Evolutionary conservation across 2,888 invertebrate genomes (phyloP).

Genomic region (Ophioninae sp.): DNA sequence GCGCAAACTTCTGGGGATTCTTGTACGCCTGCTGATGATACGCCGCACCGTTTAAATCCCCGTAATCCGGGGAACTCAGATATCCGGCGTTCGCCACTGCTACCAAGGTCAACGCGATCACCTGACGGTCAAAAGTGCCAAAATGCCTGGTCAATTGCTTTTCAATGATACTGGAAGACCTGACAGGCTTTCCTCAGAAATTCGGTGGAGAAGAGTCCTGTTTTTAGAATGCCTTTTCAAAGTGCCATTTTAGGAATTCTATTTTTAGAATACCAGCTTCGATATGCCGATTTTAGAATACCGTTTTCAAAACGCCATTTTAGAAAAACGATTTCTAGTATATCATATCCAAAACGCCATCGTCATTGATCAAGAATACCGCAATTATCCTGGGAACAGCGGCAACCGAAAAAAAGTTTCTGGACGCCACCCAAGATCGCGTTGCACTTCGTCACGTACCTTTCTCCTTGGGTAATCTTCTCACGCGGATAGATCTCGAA

Average conservation of each 20-base stretch:
- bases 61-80: slow-evolving; percentile 66
- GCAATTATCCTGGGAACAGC: slow-evolving; percentile 20
- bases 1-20: slow-evolving; percentile 66
- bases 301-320: no score
- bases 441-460: slow-evolving; percentile 48
- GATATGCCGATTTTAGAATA: no score
- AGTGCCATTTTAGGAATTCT: no score
- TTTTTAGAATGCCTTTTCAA: no score
- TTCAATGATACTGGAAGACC: no score
- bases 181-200: no score
- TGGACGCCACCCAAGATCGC: slow-evolving; percentile 32
- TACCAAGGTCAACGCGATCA: slow-evolving; percentile 70
- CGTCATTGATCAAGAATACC: slow-evolving; percentile 19
- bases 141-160: background rate
- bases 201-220: no score
- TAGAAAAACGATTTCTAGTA: no score
- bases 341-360: background rate
- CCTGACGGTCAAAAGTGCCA: slow-evolving; percentile 65
- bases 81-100: slow-evolving; percentile 72
- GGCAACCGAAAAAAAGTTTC: slow-evolving; percentile 2
- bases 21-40: slow-evolving; percentile 59
- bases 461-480: slow-evolving; percentile 62
- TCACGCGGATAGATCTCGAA: slow-evolving; percentile 56
- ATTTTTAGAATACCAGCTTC: no score
- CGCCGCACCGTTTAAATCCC: slow-evolving; percentile 48